A percentile compares a stretch with the other conserved stretches of the same genome.
phyloP scores from a whole-genome alignment of 2,113 vertebrate species.

The Hemiscyllium ocellatum region DNA sequence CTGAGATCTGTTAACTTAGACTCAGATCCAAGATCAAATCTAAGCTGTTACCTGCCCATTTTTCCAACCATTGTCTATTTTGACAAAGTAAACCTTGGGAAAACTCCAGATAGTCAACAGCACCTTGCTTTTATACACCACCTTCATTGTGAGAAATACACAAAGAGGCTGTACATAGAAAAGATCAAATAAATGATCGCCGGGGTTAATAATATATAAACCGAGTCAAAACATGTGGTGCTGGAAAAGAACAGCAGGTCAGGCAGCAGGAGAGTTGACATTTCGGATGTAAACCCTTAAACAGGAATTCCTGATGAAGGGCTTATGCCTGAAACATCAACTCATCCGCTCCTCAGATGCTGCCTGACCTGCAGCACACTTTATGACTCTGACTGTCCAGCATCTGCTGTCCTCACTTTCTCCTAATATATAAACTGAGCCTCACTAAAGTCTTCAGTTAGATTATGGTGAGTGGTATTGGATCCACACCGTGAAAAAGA shows the following conservation, averaged over 20 bases:
- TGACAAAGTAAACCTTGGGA: background rate
- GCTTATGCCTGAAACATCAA: too few species aligned
- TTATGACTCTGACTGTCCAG: too few species aligned
- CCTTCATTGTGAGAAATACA: background rate
- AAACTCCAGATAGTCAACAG: background rate
- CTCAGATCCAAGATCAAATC: background rate
- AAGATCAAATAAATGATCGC: background rate
- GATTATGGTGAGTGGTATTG: background rate
- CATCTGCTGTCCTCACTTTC: too few species aligned
- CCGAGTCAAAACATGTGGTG: too few species aligned
- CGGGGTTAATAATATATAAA: background rate
- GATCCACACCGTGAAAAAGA: background rate
- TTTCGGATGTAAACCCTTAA: too few species aligned
- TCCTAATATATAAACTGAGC: background rate
- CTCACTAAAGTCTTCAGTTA: background rate
- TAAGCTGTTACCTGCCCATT: background rate
- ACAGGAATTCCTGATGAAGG: too few species aligned
- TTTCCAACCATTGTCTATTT: background rate
- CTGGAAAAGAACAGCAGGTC: too few species aligned
- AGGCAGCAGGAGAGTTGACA: too few species aligned
- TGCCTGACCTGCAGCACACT: too few species aligned
- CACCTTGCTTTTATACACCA: background rate
- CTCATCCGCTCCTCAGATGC: too few species aligned
- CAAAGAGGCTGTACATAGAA: background rate
- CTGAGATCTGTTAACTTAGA: background rate